These are phyloP conservation scores for Heliconius himera DNA, from an alignment of 1,140 invertebrate species.

Conservation along the genomic window DNA sequence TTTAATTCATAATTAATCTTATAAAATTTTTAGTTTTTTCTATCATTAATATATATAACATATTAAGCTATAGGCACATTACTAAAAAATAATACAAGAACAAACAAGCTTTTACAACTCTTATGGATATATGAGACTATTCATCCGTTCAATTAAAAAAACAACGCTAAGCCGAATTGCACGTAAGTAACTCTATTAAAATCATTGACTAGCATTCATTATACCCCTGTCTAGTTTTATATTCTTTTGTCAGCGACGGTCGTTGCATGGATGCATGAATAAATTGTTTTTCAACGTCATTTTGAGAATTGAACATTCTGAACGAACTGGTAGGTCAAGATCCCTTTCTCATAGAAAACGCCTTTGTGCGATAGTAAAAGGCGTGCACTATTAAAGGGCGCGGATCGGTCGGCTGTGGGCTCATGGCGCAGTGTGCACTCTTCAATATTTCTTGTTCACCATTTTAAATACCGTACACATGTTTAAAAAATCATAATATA, in stretches of 20 bases:
- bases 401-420: conserved; percentile 61
- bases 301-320: conserved; percentile 70
- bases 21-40: not conserved
- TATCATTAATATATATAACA: not conserved
- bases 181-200: conserved; percentile 79
- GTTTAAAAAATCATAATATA: not conserved
- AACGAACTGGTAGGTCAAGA: conserved; percentile 80
- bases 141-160: conserved; percentile 60
- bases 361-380: conserved; percentile 77
- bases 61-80: not conserved
- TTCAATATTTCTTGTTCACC: conserved; percentile 36
- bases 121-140: conserved; percentile 38
- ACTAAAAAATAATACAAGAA: not conserved
- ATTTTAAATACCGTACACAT: conserved; percentile 33
- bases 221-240: conserved; percentile 79
- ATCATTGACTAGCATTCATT: conserved; percentile 79
- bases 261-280: conserved; percentile 78
- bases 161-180: conserved; percentile 69
- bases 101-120: conserved; percentile 11
- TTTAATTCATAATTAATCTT: conserved; percentile 7
- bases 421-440: conserved; percentile 45
- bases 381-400: conserved; percentile 77
- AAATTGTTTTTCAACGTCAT: conserved; percentile 76
- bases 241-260: conserved; percentile 75
- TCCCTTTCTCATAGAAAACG: conserved; percentile 80